These are phyloP conservation scores for Aurelia coerulea DNA, from an alignment of 30 jellyfish, hydroid and myxozoan species.

Conservation along the genomic window DNA sequence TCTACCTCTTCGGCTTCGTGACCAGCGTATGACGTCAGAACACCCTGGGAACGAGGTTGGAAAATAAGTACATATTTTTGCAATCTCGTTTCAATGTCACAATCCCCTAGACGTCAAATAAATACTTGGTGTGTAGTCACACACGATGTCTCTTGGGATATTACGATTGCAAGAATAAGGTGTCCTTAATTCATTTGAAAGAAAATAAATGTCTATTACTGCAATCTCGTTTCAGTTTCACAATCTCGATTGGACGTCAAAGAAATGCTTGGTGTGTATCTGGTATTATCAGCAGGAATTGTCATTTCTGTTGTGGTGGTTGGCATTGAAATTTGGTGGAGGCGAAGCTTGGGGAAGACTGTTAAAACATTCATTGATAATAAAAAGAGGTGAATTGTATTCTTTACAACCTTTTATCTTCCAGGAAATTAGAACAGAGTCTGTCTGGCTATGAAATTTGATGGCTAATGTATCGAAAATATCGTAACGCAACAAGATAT, in stretches of 20 bases:
- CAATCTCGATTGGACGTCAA: constrained; percentile 62
- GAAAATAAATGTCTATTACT: not conserved
- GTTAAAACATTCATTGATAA: constrained; percentile 9
- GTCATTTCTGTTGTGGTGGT: constrained; percentile 47
- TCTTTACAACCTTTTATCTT: too few relatives aligned
- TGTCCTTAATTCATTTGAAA: constrained; percentile 26
- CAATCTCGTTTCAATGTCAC: too few relatives aligned
- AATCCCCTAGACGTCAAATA: too few relatives aligned
- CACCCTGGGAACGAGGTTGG: too few relatives aligned
- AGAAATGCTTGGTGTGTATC: constrained; percentile 64
- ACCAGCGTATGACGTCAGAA: too few relatives aligned
- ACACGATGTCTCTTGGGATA: constrained; percentile 56
- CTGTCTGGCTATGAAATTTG: too few relatives aligned
- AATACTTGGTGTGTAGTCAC: not conserved
- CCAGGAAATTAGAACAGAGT: too few relatives aligned
- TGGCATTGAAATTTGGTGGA: constrained; percentile 63
- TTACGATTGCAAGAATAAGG: constrained; percentile 57
- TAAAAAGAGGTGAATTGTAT: constrained; percentile 5
- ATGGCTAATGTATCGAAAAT: too few relatives aligned
- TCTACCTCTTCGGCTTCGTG: too few relatives aligned
- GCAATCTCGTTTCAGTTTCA: constrained; percentile 34
- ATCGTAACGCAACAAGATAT: too few relatives aligned
- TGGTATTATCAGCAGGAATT: constrained; percentile 42
- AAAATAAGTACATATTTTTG: too few relatives aligned
- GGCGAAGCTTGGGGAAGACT: constrained; percentile 43